Base-by-base conservation (phyloP, 2,113 vertebrate species). In the Sminthopsis crassicaudata region DNA sequence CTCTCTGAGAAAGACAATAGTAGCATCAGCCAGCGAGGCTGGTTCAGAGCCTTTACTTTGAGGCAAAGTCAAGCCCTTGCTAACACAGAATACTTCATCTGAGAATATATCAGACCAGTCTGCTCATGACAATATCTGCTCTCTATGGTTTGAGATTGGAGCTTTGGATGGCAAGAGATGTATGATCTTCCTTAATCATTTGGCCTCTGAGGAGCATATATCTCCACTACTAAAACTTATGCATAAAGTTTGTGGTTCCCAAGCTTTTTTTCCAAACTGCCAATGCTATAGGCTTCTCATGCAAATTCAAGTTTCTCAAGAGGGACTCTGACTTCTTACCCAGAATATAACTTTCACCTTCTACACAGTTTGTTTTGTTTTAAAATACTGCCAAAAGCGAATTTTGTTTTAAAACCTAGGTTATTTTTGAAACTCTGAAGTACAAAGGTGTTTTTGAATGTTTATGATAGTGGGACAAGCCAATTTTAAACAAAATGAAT, bases 371-470 rank as follows among this genome's bases (percentile, higher is more conserved):
- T 95, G 50, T 96, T 96, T 98, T 98, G 96, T 97, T 98, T 97
- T 93, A 97, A 98, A 98, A 98, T 25, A 92, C 60, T 97, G 60
- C 95, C 95, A 92, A 96, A 92, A 94, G 16, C 93, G 95, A 46
- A 88, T 91, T 97, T 94, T 84, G 52, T 53, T 93, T 96, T 97
- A 95, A 55, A 97, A 96, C 92, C 46, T 89, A 90, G 95, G 93
- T 94, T 97, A 91, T 96, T 98, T 97, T 97, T 96, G 84, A 97
- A 97, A 67, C 91, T 88, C 42, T 93, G 67, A 97, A 93, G 90
- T 92, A 95, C 95, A 94, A 95, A 96, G 97, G 98, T 98, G 96
- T 98, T 98, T 98, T 96, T 98, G 96, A 55, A 95, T 97, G 97
- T 98, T 97, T 96, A 95, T 54, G 27, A 96, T 97, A 97, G 95